Evolutionary conservation across 2,888 invertebrate species (phyloP).

Genomic region (Caenorhabditis zanzibari): DNA sequence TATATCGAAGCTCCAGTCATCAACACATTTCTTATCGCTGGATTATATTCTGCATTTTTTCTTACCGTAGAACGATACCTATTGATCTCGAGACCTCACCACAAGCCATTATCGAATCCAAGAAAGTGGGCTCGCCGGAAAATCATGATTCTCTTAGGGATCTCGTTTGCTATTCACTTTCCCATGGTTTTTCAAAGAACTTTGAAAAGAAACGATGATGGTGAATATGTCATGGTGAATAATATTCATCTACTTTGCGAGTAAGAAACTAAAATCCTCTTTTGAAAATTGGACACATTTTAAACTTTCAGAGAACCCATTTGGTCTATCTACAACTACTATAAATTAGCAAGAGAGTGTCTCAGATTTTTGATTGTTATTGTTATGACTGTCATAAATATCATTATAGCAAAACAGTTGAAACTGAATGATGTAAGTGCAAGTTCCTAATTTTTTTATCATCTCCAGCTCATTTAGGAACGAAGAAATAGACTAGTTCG

Average conservation of each 20-base stretch:
- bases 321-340: slow-evolving; percentile 78
- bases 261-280: slow-evolving; percentile 47
- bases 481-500: slow-evolving; percentile 62
- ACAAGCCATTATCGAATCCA: slow-evolving; percentile 53
- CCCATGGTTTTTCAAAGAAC: slow-evolving; percentile 80
- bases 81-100: slow-evolving; percentile 76
- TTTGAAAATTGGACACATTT: neutral
- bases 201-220: slow-evolving; percentile 55
- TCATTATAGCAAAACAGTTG: slow-evolving; percentile 77
- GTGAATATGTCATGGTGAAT: slow-evolving; percentile 73
- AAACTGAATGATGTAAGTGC: slow-evolving; percentile 77
- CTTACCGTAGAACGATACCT: slow-evolving; percentile 82
- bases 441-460: neutral
- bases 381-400: slow-evolving; percentile 78
- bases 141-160: slow-evolving; percentile 71
- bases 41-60: slow-evolving; percentile 81
- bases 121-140: slow-evolving; percentile 69
- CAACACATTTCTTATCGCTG: slow-evolving; percentile 86
- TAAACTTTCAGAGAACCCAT: slow-evolving; percentile 74
- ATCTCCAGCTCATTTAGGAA: slow-evolving; percentile 33
- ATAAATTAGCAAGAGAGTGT: slow-evolving; percentile 79
- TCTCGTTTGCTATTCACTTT: slow-evolving; percentile 78
- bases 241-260: slow-evolving; percentile 77
- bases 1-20: slow-evolving; percentile 89
- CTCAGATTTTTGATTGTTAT: slow-evolving; percentile 78